Conservation (phyloP, 2,113 vertebrate species). For the Phrynosoma platyrhinos region DNA sequence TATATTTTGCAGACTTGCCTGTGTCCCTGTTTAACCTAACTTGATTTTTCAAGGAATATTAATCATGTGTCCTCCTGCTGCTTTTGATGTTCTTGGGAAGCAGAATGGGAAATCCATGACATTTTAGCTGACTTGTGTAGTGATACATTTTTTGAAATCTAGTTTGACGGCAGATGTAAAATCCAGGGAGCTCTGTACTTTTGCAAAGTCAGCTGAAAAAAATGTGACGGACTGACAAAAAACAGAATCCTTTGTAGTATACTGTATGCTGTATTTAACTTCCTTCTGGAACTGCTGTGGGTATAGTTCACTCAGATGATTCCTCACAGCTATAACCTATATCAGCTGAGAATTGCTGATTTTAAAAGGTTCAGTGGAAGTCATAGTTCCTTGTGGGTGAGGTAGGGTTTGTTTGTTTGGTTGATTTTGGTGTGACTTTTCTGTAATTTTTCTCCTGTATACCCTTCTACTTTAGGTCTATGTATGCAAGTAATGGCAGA, state of each 20-base stretch:
- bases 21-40: neutral
- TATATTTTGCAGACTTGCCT: neutral
- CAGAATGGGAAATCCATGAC: neutral
- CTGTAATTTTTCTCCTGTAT: neutral
- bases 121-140: neutral
- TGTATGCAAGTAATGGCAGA: no score
- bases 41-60: neutral
- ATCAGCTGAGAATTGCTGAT: neutral
- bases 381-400: neutral
- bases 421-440: neutral
- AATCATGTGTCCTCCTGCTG: neutral
- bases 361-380: neutral
- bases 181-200: constrained; percentile 3
- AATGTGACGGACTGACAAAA: constrained; percentile 7
- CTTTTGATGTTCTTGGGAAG: neutral
- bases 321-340: neutral
- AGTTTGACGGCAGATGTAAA: constrained; percentile 1
- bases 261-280: neutral
- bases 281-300: neutral
- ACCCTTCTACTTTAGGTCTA: no score
- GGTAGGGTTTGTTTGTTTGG: neutral
- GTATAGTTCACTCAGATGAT: neutral
- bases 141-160: neutral
- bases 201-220: constrained; percentile 3
- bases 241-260: neutral